Base-by-base conservation (phyloP, 2,113 vertebrate genomes). In the Phrynosoma platyrhinos region DNA sequence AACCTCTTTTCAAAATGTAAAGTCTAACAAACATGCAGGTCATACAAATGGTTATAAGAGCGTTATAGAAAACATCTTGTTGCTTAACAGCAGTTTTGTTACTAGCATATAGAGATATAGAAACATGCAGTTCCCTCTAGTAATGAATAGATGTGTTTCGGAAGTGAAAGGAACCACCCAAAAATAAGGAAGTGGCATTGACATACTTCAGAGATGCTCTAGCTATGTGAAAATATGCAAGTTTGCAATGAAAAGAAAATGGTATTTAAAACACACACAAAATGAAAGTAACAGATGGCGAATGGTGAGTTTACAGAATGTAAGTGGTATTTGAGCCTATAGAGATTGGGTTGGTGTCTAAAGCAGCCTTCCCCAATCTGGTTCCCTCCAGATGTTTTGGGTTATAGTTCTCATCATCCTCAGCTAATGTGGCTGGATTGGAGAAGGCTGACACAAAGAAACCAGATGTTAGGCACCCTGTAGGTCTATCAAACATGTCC, bases 1-100 rank as follows among this genome's bases (percentile, higher is more conserved):
- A 90, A 92, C 89, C 52, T 88, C 76, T 76, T 82, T 74, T 90
- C 84, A 94, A 93, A 94, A 91, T 77, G 53, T 85, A 89, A 93
- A 92, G 85, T 85, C 87, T 64, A 36, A 47, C 47, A 71, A 71
- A 47, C 66, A 40, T 84, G 36, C 55, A 21, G 3, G 4, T 58
- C 58, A 58, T 79, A 87, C 76, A 64, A 78, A 66, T 47, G 8
- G 75, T 85, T 42, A 78, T 47, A 82, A 76, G 69, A 82, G 30
- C 42, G 52, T 47, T 86, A 69, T 40, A 72, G 27, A 75, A 87
- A 32, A 62, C 52, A 82, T 62, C 58, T 66, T 82, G 74, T 40
- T 68, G 25, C 72, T 62, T 47, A 76, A 18, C 36, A 72, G n/a
- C 14, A 80, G 36, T 16, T 27, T 87, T 42, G 16, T 14, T 55